Percentiles rank a stretch among this genome's conserved stretches.
phyloP scores from a whole-genome alignment of 2,888 invertebrate species.

The Elgonia sp. region DNA sequence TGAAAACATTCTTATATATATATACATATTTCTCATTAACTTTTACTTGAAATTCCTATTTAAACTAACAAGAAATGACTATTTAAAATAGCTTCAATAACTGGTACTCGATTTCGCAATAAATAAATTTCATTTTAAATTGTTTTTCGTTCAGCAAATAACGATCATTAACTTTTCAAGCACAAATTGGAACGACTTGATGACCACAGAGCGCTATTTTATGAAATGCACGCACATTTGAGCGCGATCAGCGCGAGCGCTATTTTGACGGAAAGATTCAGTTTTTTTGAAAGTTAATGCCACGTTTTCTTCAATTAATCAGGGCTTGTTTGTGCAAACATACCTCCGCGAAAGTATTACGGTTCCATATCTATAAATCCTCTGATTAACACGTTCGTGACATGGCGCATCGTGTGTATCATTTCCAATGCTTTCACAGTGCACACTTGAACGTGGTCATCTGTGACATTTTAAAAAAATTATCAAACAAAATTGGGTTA shows the following conservation, averaged over 20 bases:
- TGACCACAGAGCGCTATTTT: not conserved
- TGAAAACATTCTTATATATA: not conserved
- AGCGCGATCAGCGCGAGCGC: slow-evolving; percentile 4
- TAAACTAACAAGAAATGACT: slow-evolving; percentile 4
- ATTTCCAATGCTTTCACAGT: slow-evolving; percentile 72
- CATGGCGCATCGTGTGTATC: slow-evolving; percentile 71
- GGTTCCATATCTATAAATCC: slow-evolving; percentile 74
- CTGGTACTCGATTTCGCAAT: not conserved
- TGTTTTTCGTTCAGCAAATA: not conserved
- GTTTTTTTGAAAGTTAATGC: slow-evolving; percentile 67
- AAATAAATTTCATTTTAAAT: slow-evolving; percentile 18
- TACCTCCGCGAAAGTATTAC: slow-evolving; percentile 71
- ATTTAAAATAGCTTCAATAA: not conserved
- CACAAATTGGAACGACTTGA: slow-evolving; percentile 22
- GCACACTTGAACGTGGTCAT: slow-evolving; percentile 72
- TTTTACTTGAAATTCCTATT: slow-evolving; percentile 21
- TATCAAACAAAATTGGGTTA: slow-evolving; percentile 71
- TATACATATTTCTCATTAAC: slow-evolving; percentile 14
- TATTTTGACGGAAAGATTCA: slow-evolving; percentile 49
- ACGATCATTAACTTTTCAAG: slow-evolving; percentile 48
- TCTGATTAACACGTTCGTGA: slow-evolving; percentile 73
- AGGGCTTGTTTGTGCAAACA: slow-evolving; percentile 58
- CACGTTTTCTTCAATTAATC: slow-evolving; percentile 73
- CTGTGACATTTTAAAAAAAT: slow-evolving; percentile 70
- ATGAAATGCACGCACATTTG: slow-evolving; percentile 7